Base-by-base conservation (phyloP, 2,113 vertebrate species). In the western clawed frog (Xenopus tropicalis) region DNA sequence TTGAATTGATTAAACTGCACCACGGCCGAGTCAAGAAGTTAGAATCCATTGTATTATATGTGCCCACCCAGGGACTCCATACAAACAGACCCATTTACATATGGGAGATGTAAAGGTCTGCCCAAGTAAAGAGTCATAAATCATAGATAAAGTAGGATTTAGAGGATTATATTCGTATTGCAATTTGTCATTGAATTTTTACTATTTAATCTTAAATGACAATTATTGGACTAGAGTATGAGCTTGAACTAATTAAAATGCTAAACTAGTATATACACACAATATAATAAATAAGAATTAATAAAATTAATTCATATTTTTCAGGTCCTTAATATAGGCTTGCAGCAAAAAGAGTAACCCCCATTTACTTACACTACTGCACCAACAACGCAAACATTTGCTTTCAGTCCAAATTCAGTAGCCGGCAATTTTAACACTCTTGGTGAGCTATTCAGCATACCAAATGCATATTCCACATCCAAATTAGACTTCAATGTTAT, bases 61-160 rank as follows among this genome's bases (percentile, higher is more conserved):
- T 66, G 64, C 23, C 64, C 64, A 66, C 64, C 64, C 42, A 51
- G 64, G 64, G 16, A 48, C 11, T 65, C 43, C 62, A 65, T 65
- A 65, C 62, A 65, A 65, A 44, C 19, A 65, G 62, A 0, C 6
- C 62, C 37, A 44, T 65, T 65, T 65, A 43, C 37, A 65, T 65
- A 65, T 21, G 14, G 62, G 37, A 65, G 29, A 20, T 65, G 37
- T 21, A 29, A 65, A 44, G 14, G 16, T 37, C 25, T 65, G 44
- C 19, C 64, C 16, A 12, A 23, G 10, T 1, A 66, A 14, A 20
- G 57, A 59, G 64, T 19, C 42, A 66, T 66, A 66, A 66, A 66
- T 66, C 64, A 66, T 65, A 65, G 29, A 5, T 37, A 37, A 37
- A 37, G 29, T 9, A 8, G 29, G 29, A 37, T 12, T 65, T n/a